phyloP scores from a whole-genome alignment of 23 tunicate genomes.

The Oikopleura dioica region DNA sequence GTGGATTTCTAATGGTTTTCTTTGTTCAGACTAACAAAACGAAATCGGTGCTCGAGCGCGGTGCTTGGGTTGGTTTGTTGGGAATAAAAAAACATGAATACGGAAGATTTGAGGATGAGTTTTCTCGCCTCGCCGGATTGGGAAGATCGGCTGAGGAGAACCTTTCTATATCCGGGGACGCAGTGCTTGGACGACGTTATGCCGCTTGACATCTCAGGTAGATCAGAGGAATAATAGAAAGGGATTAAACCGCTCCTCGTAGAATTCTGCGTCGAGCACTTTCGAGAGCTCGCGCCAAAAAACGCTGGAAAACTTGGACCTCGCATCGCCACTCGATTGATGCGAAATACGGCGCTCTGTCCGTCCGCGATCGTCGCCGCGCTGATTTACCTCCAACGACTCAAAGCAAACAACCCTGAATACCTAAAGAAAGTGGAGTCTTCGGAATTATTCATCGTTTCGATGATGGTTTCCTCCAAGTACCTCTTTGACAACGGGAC shows the following conservation, averaged over 20 bases:
- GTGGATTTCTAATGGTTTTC: no score
- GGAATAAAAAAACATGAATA: no score
- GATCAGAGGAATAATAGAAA: neutral
- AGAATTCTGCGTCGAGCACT: conserved; percentile 2
- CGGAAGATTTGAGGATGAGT: no score
- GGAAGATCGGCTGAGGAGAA: neutral
- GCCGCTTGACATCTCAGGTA: neutral
- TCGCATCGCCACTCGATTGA: neutral
- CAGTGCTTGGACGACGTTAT: neutral
- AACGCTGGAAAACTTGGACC: neutral
- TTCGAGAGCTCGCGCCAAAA: neutral
- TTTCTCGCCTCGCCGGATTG: neutral
- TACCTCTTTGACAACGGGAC: conserved; percentile 76
- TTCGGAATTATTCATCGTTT: conserved; percentile 73
- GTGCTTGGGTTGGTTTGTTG: no score
- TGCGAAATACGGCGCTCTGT: conserved; percentile 56
- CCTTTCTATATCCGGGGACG: neutral
- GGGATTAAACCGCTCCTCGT: neutral
- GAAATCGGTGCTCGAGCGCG: no score
- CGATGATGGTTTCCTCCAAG: conserved; percentile 92
- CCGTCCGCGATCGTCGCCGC: conserved; percentile 69
- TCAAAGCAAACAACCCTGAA: conserved; percentile 40
- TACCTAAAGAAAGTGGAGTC: conserved; percentile 50
- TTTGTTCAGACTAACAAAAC: no score
- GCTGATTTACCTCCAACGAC: conserved; percentile 67